Percentiles rank a stretch among this genome's conserved stretches.
Evolutionary conservation across 2,888 invertebrate species (phyloP).

Genomic region (Linnaemya vulpina): DNA sequence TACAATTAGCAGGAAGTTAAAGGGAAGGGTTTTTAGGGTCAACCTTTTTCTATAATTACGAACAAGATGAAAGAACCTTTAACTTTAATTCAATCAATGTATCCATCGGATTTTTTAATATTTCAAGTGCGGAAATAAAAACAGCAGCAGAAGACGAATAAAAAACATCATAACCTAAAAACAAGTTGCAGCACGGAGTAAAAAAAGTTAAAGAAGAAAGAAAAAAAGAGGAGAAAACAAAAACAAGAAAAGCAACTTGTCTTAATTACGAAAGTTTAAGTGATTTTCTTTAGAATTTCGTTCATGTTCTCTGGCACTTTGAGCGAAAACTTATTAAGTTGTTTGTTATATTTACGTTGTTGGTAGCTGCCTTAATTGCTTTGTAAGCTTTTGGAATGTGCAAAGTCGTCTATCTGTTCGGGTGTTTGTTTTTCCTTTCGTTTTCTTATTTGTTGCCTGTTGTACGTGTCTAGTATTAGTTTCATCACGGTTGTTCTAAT

Average conservation of each 20-base stretch:
- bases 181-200: not conserved
- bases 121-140: not conserved
- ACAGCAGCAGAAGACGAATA: not conserved
- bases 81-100: slow-evolving; percentile 10
- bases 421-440: not conserved
- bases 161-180: too few relatives aligned
- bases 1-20: too few relatives aligned
- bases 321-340: slow-evolving; percentile 62
- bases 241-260: slow-evolving; percentile 75
- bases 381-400: slow-evolving; percentile 43
- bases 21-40: too few relatives aligned
- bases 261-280: slow-evolving; percentile 79
- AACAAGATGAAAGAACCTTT: slow-evolving; percentile 33
- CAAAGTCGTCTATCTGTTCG: not conserved
- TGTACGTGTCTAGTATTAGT: slow-evolving; percentile 48
- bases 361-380: slow-evolving; percentile 64
- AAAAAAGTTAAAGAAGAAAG: slow-evolving; percentile 5
- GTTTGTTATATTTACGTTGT: slow-evolving; percentile 61
- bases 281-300: slow-evolving; percentile 73
- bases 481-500: slow-evolving; percentile 28
- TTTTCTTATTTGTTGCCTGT: not conserved
- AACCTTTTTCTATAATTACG: too few relatives aligned
- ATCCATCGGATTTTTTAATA: not conserved
- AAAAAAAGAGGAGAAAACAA: slow-evolving; percentile 10
- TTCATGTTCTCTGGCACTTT: slow-evolving; percentile 44